Conservation (phyloP, 2,888 invertebrate genomes). For the Gibbula magus region DNA sequence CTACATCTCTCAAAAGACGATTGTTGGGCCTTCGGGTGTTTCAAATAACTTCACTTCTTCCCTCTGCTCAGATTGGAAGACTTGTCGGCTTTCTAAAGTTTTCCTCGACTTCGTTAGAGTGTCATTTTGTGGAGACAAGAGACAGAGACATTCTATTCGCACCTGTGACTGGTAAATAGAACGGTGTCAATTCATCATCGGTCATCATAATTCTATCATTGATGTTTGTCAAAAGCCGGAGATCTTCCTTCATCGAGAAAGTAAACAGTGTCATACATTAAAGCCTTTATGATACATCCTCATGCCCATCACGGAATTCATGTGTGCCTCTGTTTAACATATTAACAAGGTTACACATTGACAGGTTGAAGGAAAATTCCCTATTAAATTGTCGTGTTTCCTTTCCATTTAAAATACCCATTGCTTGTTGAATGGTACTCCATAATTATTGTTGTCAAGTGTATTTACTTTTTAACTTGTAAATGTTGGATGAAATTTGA, state of each 20-base stretch:
- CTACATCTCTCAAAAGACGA: constrained; percentile 12
- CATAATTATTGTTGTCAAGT: too few relatives aligned
- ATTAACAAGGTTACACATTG: too few relatives aligned
- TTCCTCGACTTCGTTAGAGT: constrained; percentile 22
- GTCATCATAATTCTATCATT: background rate
- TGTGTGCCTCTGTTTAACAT: too few relatives aligned
- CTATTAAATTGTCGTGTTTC: too few relatives aligned
- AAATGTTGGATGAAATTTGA: too few relatives aligned
- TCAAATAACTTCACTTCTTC: constrained; percentile 15
- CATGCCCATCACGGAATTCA: too few relatives aligned
- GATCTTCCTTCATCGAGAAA: background rate
- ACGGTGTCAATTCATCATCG: background rate
- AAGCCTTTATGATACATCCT: too few relatives aligned
- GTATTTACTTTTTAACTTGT: too few relatives aligned
- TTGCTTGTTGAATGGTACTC: too few relatives aligned
- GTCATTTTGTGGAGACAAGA: constrained; percentile 11
- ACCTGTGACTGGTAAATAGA: background rate
- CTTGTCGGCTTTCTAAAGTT: constrained; percentile 19
- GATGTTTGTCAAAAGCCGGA: background rate
- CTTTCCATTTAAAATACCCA: too few relatives aligned
- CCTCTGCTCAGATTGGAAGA: constrained; percentile 12
- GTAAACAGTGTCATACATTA: constrained; percentile 5
- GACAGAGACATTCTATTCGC: background rate
- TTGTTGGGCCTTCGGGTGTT: constrained; percentile 6
- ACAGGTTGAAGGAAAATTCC: too few relatives aligned